These are phyloP conservation scores for Plusia festucae DNA, from an alignment of 2,888 invertebrate species.

Conservation along the genomic window DNA sequence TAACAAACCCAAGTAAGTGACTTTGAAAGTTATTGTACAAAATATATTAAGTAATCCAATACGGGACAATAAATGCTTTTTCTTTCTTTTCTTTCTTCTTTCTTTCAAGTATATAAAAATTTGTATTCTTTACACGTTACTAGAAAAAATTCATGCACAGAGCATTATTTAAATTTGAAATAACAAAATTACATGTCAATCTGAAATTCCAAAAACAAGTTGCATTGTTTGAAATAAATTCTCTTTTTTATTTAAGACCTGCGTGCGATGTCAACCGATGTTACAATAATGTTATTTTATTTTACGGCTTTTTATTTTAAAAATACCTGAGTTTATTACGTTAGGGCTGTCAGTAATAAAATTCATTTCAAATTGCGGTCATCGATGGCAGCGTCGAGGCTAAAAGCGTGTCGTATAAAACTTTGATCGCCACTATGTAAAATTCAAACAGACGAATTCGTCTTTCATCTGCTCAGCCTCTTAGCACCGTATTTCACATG, in stretches of 20 bases:
- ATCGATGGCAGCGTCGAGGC: background rate
- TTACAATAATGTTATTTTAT: background rate
- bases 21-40: too few species aligned
- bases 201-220: background rate
- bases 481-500: too few species aligned
- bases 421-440: background rate
- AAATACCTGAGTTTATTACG: constrained; percentile 7
- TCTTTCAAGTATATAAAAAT: too few species aligned
- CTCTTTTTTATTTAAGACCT: background rate
- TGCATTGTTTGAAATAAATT: constrained; percentile 10
- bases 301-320: constrained; percentile 7
- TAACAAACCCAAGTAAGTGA: background rate
- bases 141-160: background rate
- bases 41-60: too few species aligned
- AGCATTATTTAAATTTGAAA: background rate
- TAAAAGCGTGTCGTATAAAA: constrained; percentile 1
- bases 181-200: background rate
- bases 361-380: constrained; percentile 12
- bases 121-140: background rate
- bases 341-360: constrained; percentile 13
- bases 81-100: too few species aligned
- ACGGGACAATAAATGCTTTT: too few species aligned
- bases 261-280: background rate
- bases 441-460: too few species aligned
- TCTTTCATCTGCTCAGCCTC: too few species aligned